Base-by-base conservation (phyloP, 1,140 invertebrate genomes). In the Bombus waltoni region DNA sequence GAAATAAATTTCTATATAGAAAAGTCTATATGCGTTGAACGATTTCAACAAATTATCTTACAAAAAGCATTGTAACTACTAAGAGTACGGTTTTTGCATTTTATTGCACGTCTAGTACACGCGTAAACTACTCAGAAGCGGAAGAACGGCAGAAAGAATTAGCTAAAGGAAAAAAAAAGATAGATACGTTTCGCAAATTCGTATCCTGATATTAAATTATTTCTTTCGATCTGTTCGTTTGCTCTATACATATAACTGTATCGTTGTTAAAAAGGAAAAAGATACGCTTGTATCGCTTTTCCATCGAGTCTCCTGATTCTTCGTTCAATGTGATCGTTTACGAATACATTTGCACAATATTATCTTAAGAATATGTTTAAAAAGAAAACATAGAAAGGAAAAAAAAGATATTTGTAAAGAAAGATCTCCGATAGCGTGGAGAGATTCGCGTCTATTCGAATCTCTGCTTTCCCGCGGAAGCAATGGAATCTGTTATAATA, bases 321-420 rank as follows among this genome's bases (percentile, higher is more conserved):
- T 68, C 65, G 38, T 82, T 76, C 32, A 62, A 66, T 65, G 73
- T 75, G 62, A 65, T 71, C 9, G 10, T 44, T 68, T 22, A 38
- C 25, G 42, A 38, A 47, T 57, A 75, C n/a, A 22, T 47, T 53
- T 66, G 44, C 59, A 76, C 81, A 80, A 80, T 44, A 9, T 81
- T 53, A 47, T 40, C 57, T 22, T 38, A 42, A 81, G 53, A 18
- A n/a, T 15, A 9, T 25, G 18, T 42, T 75, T 11, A 8, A 32
- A 22, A 66, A 28, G 35, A 40, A 59, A 38, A 59, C 28, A 13
- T 0, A 38, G 28, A 42, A 11, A 9, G 32, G 32, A 32, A n/a
- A 13, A 71, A 40, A 25, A 40, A 42, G 6, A 28, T 35, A 22
- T n/a, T 15, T 8, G 13, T 66, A 32, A 11, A 13, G 5, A 53